Conservation (phyloP, 2,797 vertebrate genomes). For the Muscicapa comitata region DNA sequence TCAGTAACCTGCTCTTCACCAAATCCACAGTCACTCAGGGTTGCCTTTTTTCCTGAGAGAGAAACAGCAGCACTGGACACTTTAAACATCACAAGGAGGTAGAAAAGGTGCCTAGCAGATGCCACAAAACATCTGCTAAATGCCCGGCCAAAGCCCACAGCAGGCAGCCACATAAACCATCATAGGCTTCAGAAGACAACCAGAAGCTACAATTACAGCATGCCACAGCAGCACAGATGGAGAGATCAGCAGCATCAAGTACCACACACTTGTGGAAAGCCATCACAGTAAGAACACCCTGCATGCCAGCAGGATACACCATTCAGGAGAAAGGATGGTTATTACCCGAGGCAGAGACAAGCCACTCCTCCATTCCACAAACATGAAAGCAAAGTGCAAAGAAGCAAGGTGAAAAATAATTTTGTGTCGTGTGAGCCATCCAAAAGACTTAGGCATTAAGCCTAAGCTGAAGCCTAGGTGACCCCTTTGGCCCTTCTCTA, state of each 20-base stretch:
- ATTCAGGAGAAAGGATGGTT: background rate
- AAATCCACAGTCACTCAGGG: background rate
- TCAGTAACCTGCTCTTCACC: background rate
- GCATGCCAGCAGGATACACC: background rate
- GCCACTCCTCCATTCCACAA: background rate
- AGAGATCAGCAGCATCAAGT: background rate
- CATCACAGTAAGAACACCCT: background rate
- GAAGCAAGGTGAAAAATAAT: background rate
- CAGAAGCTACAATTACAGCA: background rate
- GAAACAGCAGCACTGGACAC: background rate
- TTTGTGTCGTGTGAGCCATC: background rate
- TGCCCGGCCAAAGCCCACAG: background rate
- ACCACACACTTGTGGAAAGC: background rate
- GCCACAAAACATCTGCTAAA: background rate
- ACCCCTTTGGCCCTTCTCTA: background rate
- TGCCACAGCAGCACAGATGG: background rate
- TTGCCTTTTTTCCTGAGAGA: background rate
- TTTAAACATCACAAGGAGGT: background rate
- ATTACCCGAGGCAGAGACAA: accelerated
- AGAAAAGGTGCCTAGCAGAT: background rate
- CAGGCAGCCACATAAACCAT: background rate
- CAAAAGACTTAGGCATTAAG: background rate
- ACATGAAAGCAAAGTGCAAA: background rate
- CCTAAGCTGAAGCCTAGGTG: background rate
- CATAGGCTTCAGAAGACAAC: background rate